Evolutionary conservation across 2,797 vertebrate species (phyloP).

Genomic region (Micropoecilia bifurca): DNA sequence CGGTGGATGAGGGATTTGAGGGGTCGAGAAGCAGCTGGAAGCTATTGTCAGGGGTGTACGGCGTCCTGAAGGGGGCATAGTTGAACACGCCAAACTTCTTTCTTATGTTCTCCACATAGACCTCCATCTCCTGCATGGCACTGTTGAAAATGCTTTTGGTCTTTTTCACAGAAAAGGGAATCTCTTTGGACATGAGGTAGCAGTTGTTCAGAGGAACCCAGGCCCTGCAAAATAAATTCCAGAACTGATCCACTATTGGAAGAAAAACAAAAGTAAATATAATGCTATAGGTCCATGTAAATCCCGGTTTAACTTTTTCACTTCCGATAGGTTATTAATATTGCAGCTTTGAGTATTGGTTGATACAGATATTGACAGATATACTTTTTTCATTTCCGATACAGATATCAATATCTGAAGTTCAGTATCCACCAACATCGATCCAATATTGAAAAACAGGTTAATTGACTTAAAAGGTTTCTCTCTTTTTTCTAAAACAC

Average conservation of each 20-base stretch:
- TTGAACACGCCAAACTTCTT: conserved; percentile 97
- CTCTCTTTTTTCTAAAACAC: too few species aligned
- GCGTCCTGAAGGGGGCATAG: conserved; percentile 96
- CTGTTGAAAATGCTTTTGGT: conserved; percentile 99
- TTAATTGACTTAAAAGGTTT: too few species aligned
- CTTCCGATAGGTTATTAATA: too few species aligned
- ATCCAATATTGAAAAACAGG: too few species aligned
- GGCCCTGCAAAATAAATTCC: conserved; percentile 81
- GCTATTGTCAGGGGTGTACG: conserved; percentile 95
- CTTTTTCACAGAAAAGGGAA: conserved; percentile 99
- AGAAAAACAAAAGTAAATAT: not conserved
- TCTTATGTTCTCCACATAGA: conserved; percentile 97
- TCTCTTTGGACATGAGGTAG: conserved; percentile 99
- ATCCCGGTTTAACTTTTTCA: not conserved
- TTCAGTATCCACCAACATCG: too few species aligned
- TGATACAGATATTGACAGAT: too few species aligned
- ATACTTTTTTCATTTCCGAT: too few species aligned
- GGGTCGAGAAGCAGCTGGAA: conserved; percentile 97
- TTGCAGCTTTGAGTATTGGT: too few species aligned
- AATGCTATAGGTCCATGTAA: not conserved
- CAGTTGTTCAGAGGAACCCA: conserved; percentile 99
- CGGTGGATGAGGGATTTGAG: conserved; percentile 89
- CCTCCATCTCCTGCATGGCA: conserved; percentile 99
- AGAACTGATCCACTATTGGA: not conserved
- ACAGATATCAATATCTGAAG: too few species aligned